A percentile compares a stretch with the other conserved stretches of the same genome.
Evolutionary conservation across 2,113 vertebrate species (phyloP).

Genomic region (Oryzias curvinotus): DNA sequence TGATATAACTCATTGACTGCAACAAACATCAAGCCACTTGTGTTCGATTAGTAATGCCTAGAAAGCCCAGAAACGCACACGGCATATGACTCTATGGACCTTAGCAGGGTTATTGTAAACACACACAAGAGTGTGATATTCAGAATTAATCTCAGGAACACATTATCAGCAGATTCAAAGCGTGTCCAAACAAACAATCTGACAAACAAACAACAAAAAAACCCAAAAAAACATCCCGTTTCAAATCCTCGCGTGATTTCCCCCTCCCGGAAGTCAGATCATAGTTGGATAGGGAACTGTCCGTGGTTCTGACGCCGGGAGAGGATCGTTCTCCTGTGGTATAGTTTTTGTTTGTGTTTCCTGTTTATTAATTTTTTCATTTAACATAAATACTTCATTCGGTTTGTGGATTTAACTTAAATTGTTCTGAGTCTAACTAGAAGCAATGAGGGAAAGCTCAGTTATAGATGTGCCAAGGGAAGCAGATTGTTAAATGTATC

Average conservation of each 20-base stretch:
- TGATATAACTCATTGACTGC: too few relatives aligned
- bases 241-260: conserved; percentile 45
- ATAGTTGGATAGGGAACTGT: conserved; percentile 49
- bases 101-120: too few relatives aligned
- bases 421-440: neutral
- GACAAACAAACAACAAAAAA: too few relatives aligned
- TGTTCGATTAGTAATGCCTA: too few relatives aligned
- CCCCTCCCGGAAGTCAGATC: conserved; percentile 48
- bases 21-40: too few relatives aligned
- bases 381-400: neutral
- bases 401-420: neutral
- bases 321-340: conserved; percentile 18
- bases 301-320: conserved; percentile 66
- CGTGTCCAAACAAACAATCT: too few relatives aligned
- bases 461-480: neutral
- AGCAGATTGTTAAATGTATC: neutral
- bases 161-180: too few relatives aligned
- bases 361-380: neutral
- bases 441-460: neutral
- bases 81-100: too few relatives aligned
- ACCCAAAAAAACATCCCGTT: too few relatives aligned
- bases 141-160: too few relatives aligned
- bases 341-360: neutral
- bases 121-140: too few relatives aligned
- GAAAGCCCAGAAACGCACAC: too few relatives aligned